Evolutionary conservation across 2,888 invertebrate species (phyloP).

Genomic region (Platynereis dumerilii): DNA sequence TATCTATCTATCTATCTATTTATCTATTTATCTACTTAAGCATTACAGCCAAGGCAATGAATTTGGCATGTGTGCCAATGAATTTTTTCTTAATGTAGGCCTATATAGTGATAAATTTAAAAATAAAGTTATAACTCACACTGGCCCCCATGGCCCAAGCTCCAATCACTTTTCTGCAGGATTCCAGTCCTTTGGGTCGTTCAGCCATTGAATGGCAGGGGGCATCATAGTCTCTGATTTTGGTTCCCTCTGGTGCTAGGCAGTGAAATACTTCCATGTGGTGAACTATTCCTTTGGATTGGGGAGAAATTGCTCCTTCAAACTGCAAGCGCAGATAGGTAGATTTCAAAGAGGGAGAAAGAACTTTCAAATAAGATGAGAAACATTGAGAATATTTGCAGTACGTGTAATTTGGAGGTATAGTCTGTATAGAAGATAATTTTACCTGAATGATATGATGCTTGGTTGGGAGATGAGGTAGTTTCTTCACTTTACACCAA

Average conservation of each 20-base stretch:
- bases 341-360: background rate
- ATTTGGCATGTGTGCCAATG: too few relatives aligned
- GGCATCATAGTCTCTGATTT: slow-evolving; percentile 78
- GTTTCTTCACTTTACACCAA: slow-evolving; percentile 88
- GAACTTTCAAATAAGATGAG: too few relatives aligned
- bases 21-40: too few relatives aligned
- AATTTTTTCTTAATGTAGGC: too few relatives aligned
- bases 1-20: too few relatives aligned
- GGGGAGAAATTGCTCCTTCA: slow-evolving; percentile 80
- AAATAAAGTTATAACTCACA: slow-evolving; percentile 51
- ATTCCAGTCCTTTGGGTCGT: slow-evolving; percentile 78
- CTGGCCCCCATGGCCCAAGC: slow-evolving; percentile 99
- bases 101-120: too few relatives aligned
- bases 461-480: slow-evolving; percentile 73
- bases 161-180: slow-evolving; percentile 84
- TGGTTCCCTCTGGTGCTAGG: slow-evolving; percentile 70
- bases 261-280: slow-evolving; percentile 99
- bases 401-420: too few relatives aligned
- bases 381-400: too few relatives aligned
- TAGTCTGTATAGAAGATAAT: too few relatives aligned
- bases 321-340: slow-evolving; percentile 69
- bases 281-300: slow-evolving; percentile 88
- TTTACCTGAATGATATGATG: slow-evolving; percentile 80
- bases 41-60: too few relatives aligned
- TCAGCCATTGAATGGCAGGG: slow-evolving; percentile 73